These are phyloP conservation scores for Pseudomyrmex gracilis DNA, from an alignment of 1,140 invertebrate genomes.

Conservation along the genomic window DNA sequence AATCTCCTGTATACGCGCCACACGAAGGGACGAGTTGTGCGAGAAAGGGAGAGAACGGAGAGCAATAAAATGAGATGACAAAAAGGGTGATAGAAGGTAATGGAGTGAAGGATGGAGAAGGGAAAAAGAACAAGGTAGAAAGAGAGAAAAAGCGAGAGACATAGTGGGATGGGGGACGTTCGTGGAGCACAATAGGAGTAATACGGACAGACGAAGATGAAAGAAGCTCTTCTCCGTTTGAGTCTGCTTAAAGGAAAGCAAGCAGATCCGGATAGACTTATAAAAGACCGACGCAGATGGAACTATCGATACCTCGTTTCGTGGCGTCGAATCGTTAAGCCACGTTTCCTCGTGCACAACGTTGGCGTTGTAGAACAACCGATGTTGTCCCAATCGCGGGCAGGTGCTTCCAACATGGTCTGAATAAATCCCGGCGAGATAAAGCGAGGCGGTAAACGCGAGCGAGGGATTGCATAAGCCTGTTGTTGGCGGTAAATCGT, in stretches of 20 bases:
- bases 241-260: slow-evolving; percentile 52
- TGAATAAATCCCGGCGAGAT: slow-evolving; percentile 49
- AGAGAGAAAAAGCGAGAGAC: slow-evolving; percentile 5
- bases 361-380: slow-evolving; percentile 11
- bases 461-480: slow-evolving; percentile 39
- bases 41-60: not conserved
- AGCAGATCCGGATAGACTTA: slow-evolving; percentile 42
- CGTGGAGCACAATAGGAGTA: slow-evolving; percentile 66
- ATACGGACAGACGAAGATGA: slow-evolving; percentile 59
- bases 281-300: slow-evolving; percentile 54
- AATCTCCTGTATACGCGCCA: slow-evolving; percentile 6
- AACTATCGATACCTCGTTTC: slow-evolving; percentile 23
- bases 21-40: not conserved
- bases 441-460: slow-evolving; percentile 33
- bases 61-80: slow-evolving; percentile 28
- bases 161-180: slow-evolving; percentile 19
- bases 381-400: slow-evolving; percentile 23
- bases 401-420: slow-evolving; percentile 49
- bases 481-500: slow-evolving; percentile 46
- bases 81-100: slow-evolving; percentile 22
- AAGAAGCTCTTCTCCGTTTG: slow-evolving; percentile 30
- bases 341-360: slow-evolving; percentile 11
- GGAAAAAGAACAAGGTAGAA: slow-evolving; percentile 4
- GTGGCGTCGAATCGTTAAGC: slow-evolving; percentile 38
- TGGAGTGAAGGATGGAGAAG: slow-evolving; percentile 42